Conservation (phyloP, 2,888 invertebrate species). For the Catotricha subobsoleta region DNA sequence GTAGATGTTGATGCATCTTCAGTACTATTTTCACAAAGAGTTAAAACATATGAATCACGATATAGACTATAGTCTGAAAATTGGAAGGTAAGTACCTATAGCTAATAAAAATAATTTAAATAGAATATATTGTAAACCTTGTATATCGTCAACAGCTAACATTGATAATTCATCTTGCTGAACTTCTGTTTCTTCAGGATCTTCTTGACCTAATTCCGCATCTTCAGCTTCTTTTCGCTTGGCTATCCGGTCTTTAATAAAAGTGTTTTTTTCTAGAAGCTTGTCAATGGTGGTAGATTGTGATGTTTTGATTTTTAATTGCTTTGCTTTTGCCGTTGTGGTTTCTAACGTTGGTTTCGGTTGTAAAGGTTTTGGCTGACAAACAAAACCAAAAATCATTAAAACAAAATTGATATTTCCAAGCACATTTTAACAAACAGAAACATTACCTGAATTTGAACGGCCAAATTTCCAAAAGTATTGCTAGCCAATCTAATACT, state of each 20-base stretch:
- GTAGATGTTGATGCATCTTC: constrained; percentile 13
- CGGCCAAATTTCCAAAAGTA: not conserved
- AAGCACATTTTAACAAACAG: not conserved
- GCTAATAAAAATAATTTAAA: not conserved
- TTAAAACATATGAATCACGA: constrained; percentile 5
- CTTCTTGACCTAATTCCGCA: constrained; percentile 4
- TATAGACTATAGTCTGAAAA: not conserved
- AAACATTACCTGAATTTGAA: not conserved
- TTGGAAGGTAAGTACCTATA: not conserved
- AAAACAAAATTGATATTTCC: not conserved
- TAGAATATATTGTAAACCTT: not conserved
- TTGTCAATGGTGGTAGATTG: not conserved
- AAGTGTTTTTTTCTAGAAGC: constrained; percentile 7
- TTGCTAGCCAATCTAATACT: not conserved
- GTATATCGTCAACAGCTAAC: not conserved
- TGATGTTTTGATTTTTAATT: not conserved
- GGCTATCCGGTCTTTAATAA: constrained; percentile 7
- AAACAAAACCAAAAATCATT: not conserved
- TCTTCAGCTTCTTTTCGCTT: constrained; percentile 8
- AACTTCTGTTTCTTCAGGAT: not conserved
- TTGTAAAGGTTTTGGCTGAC: not conserved
- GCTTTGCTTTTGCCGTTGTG: no score
- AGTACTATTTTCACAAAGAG: constrained; percentile 11
- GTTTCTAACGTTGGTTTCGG: no score
- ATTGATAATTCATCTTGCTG: not conserved